phyloP scores from a whole-genome alignment of 2,113 vertebrate species.

The Ptilonorhynchus violaceus region DNA sequence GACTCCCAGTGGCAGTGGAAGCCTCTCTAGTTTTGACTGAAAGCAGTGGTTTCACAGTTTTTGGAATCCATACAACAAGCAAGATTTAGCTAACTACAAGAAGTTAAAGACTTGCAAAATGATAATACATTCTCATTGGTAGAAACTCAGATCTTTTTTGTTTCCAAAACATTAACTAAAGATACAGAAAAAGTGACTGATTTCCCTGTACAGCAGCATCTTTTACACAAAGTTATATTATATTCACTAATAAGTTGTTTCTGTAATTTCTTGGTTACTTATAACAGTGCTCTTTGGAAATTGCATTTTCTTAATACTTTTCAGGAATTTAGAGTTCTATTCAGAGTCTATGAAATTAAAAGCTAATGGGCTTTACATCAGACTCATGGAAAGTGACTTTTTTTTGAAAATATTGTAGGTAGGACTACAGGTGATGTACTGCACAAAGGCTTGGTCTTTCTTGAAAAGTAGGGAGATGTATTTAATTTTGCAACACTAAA shows the following conservation, averaged over 20 bases:
- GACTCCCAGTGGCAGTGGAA: not conserved
- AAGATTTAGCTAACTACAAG: not conserved
- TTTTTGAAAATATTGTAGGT: not conserved
- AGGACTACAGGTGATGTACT: not conserved
- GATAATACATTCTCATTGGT: not conserved
- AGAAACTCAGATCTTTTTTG: not conserved
- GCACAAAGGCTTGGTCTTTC: not conserved
- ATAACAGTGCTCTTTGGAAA: not conserved
- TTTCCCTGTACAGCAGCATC: not conserved
- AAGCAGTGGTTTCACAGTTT: not conserved
- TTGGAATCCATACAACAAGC: not conserved
- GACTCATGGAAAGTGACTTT: not conserved
- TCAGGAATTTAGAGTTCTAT: not conserved
- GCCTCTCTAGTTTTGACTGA: not conserved
- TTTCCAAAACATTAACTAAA: not conserved
- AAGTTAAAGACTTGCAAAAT: not conserved
- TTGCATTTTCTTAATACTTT: not conserved
- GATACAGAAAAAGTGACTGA: not conserved
- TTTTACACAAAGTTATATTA: not conserved
- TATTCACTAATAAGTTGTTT: not conserved
- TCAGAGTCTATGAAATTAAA: not conserved
- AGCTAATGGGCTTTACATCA: not conserved
- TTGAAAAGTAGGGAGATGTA: not conserved
- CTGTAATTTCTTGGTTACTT: not conserved
- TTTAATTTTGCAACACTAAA: not conserved